Evolutionary conservation across 2,888 invertebrate genomes (phyloP), one percentile per base, ranked within the genome.

Genomic region (Lithophane socia): DNA sequence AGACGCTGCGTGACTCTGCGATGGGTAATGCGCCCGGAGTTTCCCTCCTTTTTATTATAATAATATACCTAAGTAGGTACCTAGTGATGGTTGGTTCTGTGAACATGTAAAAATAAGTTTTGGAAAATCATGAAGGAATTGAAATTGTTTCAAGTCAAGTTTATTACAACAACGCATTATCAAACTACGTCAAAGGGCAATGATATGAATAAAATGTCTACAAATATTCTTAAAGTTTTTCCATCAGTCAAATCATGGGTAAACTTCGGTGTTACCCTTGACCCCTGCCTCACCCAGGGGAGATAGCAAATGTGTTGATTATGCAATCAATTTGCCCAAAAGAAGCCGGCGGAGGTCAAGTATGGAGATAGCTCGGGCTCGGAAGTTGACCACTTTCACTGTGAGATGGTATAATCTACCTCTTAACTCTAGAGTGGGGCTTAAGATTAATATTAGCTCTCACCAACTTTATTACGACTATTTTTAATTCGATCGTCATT

Each of bases 301-400:
- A 49, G 7, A 13, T 37, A 52, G 24, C 56, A 37, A 29, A 24
- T 65, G n/a, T 83, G 84, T 80, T 61, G 73, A 71, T 72, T 71
- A 79, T 52, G 80, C 24, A 66, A 80, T 83, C 37, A 83, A 80
- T 79, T 71, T 79, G 21, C 61, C 69, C 61, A 44, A 80, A 83
- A 79, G 24, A 61, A 61, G 56, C 24, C 21, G 47, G n/a, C 13
- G 18, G 79, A n/a, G 80, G 79, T 80, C 71, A 80, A 79, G 71
- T 83, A 44, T 61, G 60, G 66, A 66, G 44, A 52, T n/a, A 13
- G 68, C 21, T 44, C 13, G 21, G 49, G 67, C 65, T 21, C 49
- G 12, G 7, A 44, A 56, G 29, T n/a, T 69, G 65, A 79, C 84
- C 68, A 54, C 44, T 63, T 61, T 24, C 44, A 29, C 65, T 47